phyloP scores from a whole-genome alignment of 2,888 invertebrate species.

The Archips xylosteana region DNA sequence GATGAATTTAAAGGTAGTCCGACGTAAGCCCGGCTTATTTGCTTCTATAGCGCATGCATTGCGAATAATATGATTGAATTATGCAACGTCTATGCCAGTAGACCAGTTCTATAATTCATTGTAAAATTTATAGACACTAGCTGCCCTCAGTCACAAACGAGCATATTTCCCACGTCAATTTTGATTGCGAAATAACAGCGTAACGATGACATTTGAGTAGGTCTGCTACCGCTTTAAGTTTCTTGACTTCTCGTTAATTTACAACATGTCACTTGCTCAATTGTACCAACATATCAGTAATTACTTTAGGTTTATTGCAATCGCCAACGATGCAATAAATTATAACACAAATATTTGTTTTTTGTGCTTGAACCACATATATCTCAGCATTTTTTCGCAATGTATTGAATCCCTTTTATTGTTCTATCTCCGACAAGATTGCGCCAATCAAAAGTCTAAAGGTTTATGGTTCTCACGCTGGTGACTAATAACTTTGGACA shows the following conservation, averaged over 20 bases:
- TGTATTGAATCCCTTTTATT: background rate
- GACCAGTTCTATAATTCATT: conserved; percentile 76
- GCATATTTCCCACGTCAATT: conserved; percentile 83
- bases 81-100: conserved; percentile 67
- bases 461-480: conserved; percentile 63
- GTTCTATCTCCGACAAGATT: background rate
- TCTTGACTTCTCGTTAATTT: conserved; percentile 16
- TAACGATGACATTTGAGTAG: conserved; percentile 79
- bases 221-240: conserved; percentile 40
- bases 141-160: conserved; percentile 76
- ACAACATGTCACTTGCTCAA: background rate
- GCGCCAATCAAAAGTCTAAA: conserved; percentile 33
- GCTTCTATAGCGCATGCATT: conserved; percentile 46
- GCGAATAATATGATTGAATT: conserved; percentile 71
- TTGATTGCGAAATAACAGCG: conserved; percentile 83
- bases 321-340: background rate
- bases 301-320: background rate
- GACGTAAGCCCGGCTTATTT: conserved; percentile 10
- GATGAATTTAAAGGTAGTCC: conserved; percentile 1
- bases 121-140: conserved; percentile 77
- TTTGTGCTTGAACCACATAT: background rate
- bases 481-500: conserved; percentile 51
- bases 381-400: background rate
- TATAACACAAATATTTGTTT: background rate
- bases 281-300: background rate